Percentiles rank a stretch among this genome's conserved stretches.
Evolutionary conservation across 2,797 vertebrate species (phyloP).

Genomic region (Leptodactylus fallax): DNA sequence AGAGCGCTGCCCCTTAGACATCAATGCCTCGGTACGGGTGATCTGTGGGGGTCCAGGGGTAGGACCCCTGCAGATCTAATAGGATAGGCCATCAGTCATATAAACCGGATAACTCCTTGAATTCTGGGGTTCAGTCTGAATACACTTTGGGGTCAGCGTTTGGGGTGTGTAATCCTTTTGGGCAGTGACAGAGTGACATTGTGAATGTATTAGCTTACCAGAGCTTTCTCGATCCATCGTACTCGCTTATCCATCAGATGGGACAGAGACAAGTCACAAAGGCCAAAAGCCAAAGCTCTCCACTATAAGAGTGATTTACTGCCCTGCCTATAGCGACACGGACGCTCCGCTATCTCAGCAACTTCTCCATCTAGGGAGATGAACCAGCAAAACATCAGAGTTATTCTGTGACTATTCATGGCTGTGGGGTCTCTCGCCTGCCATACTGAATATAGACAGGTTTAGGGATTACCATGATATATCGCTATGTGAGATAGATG

Average conservation of each 20-base stretch:
- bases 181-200: not conserved
- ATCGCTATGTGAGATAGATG: too few relatives aligned
- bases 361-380: slow-evolving; percentile 34
- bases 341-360: slow-evolving; percentile 36
- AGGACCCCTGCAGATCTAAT: too few relatives aligned
- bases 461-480: not conserved
- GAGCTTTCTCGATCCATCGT: not conserved
- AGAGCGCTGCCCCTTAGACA: too few relatives aligned
- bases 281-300: not conserved
- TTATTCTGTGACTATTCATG: not conserved
- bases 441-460: not conserved
- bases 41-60: too few relatives aligned
- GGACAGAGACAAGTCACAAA: not conserved
- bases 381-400: slow-evolving; percentile 1
- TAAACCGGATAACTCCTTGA: too few relatives aligned
- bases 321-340: slow-evolving; percentile 16
- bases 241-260: not conserved
- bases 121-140: too few relatives aligned
- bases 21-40: too few relatives aligned
- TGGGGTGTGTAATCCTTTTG: too few relatives aligned
- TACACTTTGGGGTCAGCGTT: too few relatives aligned
- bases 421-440: not conserved
- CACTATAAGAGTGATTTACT: slow-evolving; percentile 40
- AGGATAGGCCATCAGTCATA: too few relatives aligned
- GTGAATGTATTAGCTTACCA: too few relatives aligned